Evolutionary conservation across 2,888 invertebrate genomes (phyloP).

Genomic region (Ichneumon xanthorius): DNA sequence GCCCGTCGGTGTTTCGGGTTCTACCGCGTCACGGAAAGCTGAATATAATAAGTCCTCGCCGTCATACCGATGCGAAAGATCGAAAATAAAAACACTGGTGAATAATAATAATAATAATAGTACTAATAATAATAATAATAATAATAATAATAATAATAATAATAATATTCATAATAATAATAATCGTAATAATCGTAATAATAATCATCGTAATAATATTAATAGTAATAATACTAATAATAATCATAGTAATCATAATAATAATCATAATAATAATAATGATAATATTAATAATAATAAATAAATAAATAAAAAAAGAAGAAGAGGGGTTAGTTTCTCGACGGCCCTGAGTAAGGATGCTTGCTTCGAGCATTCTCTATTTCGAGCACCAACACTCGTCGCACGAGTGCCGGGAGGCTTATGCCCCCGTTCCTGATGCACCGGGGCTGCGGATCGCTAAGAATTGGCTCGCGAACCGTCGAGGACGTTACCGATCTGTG

Average conservation of each 20-base stretch:
- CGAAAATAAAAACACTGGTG: constrained; percentile 20
- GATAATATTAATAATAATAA: neutral
- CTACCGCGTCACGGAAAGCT: constrained; percentile 11
- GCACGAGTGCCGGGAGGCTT: constrained; percentile 25
- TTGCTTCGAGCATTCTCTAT: constrained; percentile 60
- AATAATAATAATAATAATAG: neutral
- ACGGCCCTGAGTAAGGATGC: constrained; percentile 54
- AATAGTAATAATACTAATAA: neutral
- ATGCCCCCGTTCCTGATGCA: constrained; percentile 52
- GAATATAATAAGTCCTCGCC: neutral
- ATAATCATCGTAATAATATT: neutral
- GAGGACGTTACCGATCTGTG: constrained; percentile 61
- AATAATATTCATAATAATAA: neutral
- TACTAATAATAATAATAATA: neutral
- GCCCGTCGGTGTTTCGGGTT: constrained; percentile 4
- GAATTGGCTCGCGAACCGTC: constrained; percentile 60
- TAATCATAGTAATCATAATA: neutral
- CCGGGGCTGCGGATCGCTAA: constrained; percentile 36
- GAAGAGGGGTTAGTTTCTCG: constrained; percentile 47
- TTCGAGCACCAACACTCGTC: constrained; percentile 52
- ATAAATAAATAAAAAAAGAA: neutral
- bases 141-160: neutral
- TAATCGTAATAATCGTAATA: neutral
- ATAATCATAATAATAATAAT: neutral
- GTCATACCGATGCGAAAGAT: neutral